phyloP scores from a whole-genome alignment of 2,113 vertebrate species.

The Vulpes lagopus region DNA sequence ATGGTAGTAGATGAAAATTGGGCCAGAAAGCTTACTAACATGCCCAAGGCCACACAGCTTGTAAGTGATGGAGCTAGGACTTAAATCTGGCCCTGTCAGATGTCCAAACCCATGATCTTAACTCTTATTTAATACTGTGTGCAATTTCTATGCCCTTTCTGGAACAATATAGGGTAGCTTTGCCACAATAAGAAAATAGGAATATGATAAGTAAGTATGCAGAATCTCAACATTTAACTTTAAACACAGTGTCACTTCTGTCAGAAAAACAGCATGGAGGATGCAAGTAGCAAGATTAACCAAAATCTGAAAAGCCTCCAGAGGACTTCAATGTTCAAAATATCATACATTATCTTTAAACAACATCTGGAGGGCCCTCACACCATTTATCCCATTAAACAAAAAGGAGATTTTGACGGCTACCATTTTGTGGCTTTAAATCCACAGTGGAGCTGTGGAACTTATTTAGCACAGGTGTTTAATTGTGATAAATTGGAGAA shows the following conservation, averaged over 20 bases:
- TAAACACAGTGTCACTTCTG: background rate
- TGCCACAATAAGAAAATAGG: background rate
- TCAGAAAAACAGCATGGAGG: background rate
- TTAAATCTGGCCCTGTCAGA: background rate
- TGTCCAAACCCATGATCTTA: background rate
- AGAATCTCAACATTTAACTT: background rate
- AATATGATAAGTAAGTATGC: background rate
- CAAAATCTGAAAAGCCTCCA: background rate
- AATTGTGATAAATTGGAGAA: conserved; percentile 78
- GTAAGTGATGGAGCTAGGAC: background rate
- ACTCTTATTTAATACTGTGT: background rate
- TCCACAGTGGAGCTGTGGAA: conserved; percentile 33
- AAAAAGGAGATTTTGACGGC: background rate
- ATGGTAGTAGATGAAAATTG: background rate
- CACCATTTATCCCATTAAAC: conserved; percentile 42
- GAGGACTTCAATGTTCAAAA: background rate
- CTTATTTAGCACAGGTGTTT: conserved; percentile 78
- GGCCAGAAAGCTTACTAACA: background rate
- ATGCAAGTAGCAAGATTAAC: background rate
- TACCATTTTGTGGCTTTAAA: conserved; percentile 46
- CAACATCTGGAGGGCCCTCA: conserved; percentile 64
- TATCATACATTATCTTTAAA: conserved; percentile 48
- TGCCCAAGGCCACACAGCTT: background rate
- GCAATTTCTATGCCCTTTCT: background rate
- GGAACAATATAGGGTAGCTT: background rate